These are phyloP conservation scores for Scaptomyza polygonia DNA, from an alignment of 2,888 invertebrate genomes.

Conservation along the genomic window DNA sequence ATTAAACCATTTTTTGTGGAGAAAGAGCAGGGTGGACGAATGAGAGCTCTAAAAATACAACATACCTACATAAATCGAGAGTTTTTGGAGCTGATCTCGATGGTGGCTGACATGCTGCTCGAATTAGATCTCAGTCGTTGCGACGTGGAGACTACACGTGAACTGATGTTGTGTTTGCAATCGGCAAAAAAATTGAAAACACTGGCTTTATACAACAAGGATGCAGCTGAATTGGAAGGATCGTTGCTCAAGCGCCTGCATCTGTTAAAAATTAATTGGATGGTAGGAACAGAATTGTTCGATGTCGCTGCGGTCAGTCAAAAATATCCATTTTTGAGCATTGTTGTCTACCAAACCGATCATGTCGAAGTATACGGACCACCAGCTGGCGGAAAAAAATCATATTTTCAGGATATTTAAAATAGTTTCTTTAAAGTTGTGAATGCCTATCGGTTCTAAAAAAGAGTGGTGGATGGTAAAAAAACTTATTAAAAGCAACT, in stretches of 20 bases:
- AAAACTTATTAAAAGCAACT: background rate
- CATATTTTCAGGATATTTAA: slow-evolving; percentile 25
- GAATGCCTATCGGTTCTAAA: slow-evolving; percentile 1
- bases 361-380: slow-evolving; percentile 38
- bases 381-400: background rate
- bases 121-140: slow-evolving; percentile 55
- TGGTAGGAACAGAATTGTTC: slow-evolving; percentile 31
- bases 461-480: background rate
- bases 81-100: slow-evolving; percentile 28
- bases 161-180: slow-evolving; percentile 33
- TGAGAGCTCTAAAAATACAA: slow-evolving; percentile 47
- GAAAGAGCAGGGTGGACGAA: slow-evolving; percentile 27
- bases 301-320: slow-evolving; percentile 16
- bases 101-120: slow-evolving; percentile 31
- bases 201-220: slow-evolving; percentile 39
- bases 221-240: slow-evolving; percentile 27
- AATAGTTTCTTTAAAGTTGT: background rate
- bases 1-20: slow-evolving; percentile 36
- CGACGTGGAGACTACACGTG: slow-evolving; percentile 39
- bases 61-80: slow-evolving; percentile 37
- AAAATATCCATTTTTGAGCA: slow-evolving; percentile 34
- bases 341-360: slow-evolving; percentile 36
- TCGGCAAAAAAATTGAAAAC: slow-evolving; percentile 36
- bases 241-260: slow-evolving; percentile 23
- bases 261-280: slow-evolving; percentile 42